Evolutionary conservation across 2,797 vertebrate species (phyloP), one percentile per base, ranked within the genome.

Genomic region (Pelochelys cantorii): DNA sequence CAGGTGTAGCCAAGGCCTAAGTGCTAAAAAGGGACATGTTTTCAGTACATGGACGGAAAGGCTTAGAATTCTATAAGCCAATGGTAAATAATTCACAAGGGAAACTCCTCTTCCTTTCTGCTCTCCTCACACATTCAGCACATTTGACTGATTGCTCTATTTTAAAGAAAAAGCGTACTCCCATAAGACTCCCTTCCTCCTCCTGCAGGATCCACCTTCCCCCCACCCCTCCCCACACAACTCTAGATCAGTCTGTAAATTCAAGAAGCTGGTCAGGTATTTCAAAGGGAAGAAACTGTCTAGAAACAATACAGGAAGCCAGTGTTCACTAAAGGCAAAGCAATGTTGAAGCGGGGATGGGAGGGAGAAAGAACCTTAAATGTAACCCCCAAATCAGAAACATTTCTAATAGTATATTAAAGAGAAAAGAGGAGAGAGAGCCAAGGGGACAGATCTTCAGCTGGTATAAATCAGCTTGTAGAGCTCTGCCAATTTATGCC

Each of bases 221-320:
- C 34, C 17, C 53, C 29, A 42, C 37, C 74, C 31, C 7, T 13
- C 8, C 14, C 31, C 42, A 7, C 1, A 57, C 48, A 15, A 27
- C 34, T 87, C 74, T 87, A 29, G 59, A 85, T 17, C 23, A 42
- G 71, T 14, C 65, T 62, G 7, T 29, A 90, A 85, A 60, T 3
- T 54, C 5, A 77, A 59, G 23, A 4, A 79, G 22, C 20, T 90
- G 55, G 18, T 79, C 8, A n/a, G 27, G 5, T 7, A 20, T 68
- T 94, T 31, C 54, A 79, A 84, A 57, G 68, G 29, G 37, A 75
- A 80, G 62, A 54, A 34, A 23, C 55, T 53, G 79, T 27, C 11
- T 74, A 56, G n/a, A 57, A 0, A 0, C 12, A 42, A 42, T 29
- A 15, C 7, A 42, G 42, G 52, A 34, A 86, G 34, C 74, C 2